phyloP scores from a whole-genome alignment of 2,888 invertebrate genomes.

The Galerucella pusilla region DNA sequence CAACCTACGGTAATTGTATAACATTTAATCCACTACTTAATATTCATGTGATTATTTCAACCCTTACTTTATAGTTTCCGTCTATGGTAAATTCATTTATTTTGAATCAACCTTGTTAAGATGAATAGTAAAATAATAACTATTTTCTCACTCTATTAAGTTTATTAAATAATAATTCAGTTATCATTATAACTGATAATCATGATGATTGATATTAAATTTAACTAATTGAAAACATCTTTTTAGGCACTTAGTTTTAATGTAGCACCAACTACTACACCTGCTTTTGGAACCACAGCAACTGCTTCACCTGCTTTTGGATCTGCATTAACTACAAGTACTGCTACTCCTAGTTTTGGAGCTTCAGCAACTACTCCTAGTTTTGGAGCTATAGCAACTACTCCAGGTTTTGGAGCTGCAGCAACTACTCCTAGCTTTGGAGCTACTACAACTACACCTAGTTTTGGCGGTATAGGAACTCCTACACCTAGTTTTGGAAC shows the following conservation, averaged over 20 bases:
- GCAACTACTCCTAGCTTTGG: slow-evolving; percentile 36
- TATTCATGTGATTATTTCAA: too few relatives aligned
- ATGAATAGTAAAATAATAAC: too few relatives aligned
- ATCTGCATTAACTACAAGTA: not conserved
- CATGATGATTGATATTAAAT: not conserved
- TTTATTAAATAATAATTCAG: too few relatives aligned
- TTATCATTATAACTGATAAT: too few relatives aligned
- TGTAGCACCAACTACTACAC: not conserved
- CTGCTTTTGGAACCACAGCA: slow-evolving; percentile 7
- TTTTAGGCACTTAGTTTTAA: not conserved
- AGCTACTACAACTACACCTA: slow-evolving; percentile 20
- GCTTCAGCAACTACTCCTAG: slow-evolving; percentile 21
- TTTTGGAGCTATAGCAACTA: slow-evolving; percentile 20
- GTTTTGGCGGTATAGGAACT: slow-evolving; percentile 10
- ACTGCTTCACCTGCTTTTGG: slow-evolving; percentile 16
- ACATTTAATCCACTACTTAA: too few relatives aligned
- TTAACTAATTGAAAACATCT: not conserved
- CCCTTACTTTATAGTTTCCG: too few relatives aligned
- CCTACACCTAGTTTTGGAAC: slow-evolving; percentile 45
- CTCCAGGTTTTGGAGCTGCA: slow-evolving; percentile 22
- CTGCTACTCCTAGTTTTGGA: slow-evolving; percentile 13
- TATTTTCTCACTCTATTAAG: too few relatives aligned
- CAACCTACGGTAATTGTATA: not conserved
- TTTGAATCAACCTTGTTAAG: not conserved
- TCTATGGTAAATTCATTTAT: not conserved